A percentile compares a stretch with the other conserved stretches of the same genome.
phyloP scores from a whole-genome alignment of 1,140 invertebrate genomes.

The Melitaea cinxia region DNA sequence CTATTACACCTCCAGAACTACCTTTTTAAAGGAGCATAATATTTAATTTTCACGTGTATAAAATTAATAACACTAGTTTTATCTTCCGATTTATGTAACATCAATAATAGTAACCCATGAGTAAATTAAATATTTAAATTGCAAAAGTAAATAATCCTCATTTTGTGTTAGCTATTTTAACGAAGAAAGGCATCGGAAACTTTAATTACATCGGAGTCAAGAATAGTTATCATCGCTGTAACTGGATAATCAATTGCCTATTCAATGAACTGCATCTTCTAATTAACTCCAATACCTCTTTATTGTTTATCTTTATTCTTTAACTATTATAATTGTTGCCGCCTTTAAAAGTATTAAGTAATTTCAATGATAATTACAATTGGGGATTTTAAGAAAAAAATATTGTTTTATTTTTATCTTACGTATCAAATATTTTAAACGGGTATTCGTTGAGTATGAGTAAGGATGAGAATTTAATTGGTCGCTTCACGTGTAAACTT shows the following conservation, averaged over 20 bases:
- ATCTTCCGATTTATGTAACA: too few relatives aligned
- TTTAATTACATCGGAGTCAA: constrained; percentile 31
- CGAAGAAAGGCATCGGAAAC: constrained; percentile 11
- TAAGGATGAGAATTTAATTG: background rate
- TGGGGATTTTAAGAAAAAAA: too few relatives aligned
- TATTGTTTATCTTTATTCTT: background rate
- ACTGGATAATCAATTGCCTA: constrained; percentile 34
- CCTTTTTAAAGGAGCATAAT: too few relatives aligned
- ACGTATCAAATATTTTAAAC: background rate
- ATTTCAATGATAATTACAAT: background rate
- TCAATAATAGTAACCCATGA: too few relatives aligned
- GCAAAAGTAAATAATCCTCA: background rate
- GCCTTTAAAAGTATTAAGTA: background rate
- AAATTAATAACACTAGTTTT: too few relatives aligned
- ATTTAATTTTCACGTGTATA: too few relatives aligned
- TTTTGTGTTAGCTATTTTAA: background rate
- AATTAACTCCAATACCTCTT: constrained; percentile 10
- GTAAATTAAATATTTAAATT: background rate
- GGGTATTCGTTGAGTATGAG: background rate
- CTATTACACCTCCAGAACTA: too few relatives aligned
- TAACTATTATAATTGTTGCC: background rate
- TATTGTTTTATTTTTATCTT: background rate
- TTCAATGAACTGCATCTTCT: constrained; percentile 23
- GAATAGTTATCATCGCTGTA: constrained; percentile 25
- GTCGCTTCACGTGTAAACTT: constrained; percentile 12